These are phyloP conservation scores for Strongylocentrotus purpuratus DNA, from an alignment of 35 echinoderm and acorn worm genomes.

Conservation along the genomic window DNA sequence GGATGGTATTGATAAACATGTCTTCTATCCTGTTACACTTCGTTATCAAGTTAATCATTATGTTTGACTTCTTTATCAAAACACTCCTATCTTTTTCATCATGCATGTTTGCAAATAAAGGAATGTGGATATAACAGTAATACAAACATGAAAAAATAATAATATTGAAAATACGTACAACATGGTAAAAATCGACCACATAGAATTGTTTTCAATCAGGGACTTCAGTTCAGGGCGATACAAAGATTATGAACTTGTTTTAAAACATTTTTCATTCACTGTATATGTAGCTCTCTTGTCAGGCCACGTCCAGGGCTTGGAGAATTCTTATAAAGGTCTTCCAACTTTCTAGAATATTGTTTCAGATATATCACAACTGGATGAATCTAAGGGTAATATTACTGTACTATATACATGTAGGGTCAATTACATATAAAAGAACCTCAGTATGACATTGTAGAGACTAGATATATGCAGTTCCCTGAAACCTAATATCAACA, in stretches of 20 bases:
- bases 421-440: not conserved
- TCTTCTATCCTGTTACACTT: not conserved
- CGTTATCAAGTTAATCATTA: not conserved
- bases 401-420: not conserved
- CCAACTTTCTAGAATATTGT: not conserved
- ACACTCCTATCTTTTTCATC: not conserved
- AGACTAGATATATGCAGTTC: not conserved
- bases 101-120: not conserved
- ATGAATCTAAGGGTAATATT: not conserved
- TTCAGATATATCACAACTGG: not conserved
- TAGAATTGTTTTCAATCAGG: too few species aligned
- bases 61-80: not conserved
- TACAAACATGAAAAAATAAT: not conserved
- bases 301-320: too few species aligned
- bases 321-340: too few species aligned
- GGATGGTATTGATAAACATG: not conserved
- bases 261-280: too few species aligned
- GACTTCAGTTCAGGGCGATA: too few species aligned
- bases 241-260: too few species aligned
- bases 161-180: too few species aligned
- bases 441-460: not conserved
- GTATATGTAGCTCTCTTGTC: too few species aligned
- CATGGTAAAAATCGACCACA: too few species aligned
- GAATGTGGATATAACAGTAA: not conserved
- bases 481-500: not conserved